These are phyloP conservation scores for Pangasius mekongensis DNA, from an alignment of 2,797 vertebrate species.

Conservation along the genomic window DNA sequence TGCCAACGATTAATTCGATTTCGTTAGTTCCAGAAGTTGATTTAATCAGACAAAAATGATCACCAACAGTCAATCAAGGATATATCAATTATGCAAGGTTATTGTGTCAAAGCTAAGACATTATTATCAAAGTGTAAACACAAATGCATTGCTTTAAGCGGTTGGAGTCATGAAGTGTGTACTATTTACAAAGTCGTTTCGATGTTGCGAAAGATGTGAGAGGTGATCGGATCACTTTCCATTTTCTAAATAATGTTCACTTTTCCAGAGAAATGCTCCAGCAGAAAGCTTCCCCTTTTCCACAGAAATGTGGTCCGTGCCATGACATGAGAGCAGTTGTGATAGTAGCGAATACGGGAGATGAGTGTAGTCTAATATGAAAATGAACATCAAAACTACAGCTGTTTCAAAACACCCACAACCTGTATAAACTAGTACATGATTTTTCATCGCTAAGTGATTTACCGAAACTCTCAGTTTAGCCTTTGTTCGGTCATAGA, in stretches of 20 bases:
- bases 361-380: neutral
- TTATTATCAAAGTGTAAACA: neutral
- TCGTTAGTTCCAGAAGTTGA: neutral
- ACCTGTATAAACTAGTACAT: no score
- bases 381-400: neutral
- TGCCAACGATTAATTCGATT: constrained; percentile 25
- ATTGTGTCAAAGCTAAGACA: neutral
- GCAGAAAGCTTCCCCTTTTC: neutral
- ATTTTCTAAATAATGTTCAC: neutral
- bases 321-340: neutral
- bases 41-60: constrained; percentile 17
- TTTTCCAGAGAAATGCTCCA: neutral
- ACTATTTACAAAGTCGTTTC: neutral
- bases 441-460: neutral
- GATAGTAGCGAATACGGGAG: neutral
- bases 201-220: neutral
- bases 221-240: neutral
- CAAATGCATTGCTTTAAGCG: neutral
- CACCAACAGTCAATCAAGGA: neutral
- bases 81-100: neutral
- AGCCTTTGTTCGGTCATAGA: neutral
- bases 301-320: neutral
- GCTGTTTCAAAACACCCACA: neutral
- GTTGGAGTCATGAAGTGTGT: neutral
- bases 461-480: neutral